Evolutionary conservation across 2,888 invertebrate species (phyloP), one percentile per base, ranked within the genome.

Genomic region (Amphimallon solstitiale): DNA sequence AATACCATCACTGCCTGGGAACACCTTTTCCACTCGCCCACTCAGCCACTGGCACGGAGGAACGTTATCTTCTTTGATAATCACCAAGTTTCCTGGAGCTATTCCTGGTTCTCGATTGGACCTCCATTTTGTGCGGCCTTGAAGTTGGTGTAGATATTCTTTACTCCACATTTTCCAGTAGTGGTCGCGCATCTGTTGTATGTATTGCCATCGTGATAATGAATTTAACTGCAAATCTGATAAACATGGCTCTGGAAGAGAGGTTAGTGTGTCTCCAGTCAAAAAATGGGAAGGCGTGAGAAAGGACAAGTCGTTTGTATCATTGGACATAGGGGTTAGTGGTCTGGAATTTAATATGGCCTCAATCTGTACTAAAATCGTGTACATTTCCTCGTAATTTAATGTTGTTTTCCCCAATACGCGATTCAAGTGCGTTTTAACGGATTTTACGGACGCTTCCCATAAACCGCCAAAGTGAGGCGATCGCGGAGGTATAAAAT

Each of bases 401-500:
- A 51, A 51, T 0, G 29, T 34, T 4, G 15, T 5, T 12, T n/a
- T 43, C 14, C 43, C 43, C n/a, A 43, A 15, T 2, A 15, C 15
- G n/a, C 43, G 43, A 1, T 10, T 5, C 15, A 43, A 15, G 15
- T 43, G 43, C 2, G 14, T 2, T 14, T 51, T 52, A 6, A 52
- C 52, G 1, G 35, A 37, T 9, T 35, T 52, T 52, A 52, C 52
- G 2, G 35, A 35, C 1, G 52, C 52, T 9, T 52, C 52, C 52
- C 52, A 52, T 17, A 52, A 37, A 9, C 52, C 37, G 17, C 52
- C 35, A 37, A 52, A 52, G 37, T 52, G 10, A 1, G 35, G 37
- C 17, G 52, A 52, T 52, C 15, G 15, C 7, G 35, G 52, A 15
- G 37, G 52, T 17, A 52, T 52, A 52, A 35, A 52, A 52, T 52